Evolutionary conservation across 2,113 vertebrate species (phyloP).

Genomic region (Bubo bubo): DNA sequence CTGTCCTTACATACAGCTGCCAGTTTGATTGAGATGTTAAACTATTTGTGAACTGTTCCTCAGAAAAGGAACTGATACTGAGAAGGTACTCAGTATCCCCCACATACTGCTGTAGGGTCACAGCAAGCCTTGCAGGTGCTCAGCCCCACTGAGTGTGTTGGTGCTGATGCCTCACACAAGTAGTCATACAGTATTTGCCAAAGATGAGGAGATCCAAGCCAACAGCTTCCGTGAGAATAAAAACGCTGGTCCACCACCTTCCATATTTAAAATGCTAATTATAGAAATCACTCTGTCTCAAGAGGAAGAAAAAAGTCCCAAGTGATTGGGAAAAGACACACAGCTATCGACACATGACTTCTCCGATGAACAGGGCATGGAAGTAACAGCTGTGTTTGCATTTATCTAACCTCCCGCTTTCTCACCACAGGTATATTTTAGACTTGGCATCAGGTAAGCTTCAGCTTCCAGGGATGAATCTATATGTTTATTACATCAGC

Average conservation of each 20-base stretch:
- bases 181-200: background rate
- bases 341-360: background rate
- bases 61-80: background rate
- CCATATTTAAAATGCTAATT: background rate
- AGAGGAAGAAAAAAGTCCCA: background rate
- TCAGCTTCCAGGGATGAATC: background rate
- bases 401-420: background rate
- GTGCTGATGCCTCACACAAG: background rate
- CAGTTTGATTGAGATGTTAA: background rate
- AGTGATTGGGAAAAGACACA: background rate
- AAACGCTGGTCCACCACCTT: no score
- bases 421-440: background rate
- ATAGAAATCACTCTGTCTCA: background rate
- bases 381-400: background rate
- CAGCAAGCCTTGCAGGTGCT: background rate
- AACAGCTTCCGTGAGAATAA: background rate
- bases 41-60: background rate
- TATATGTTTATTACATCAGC: background rate
- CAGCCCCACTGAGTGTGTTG: background rate
- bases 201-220: background rate
- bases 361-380: background rate
- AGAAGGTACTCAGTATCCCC: background rate
- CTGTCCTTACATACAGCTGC: background rate
- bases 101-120: no score
- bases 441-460: background rate